phyloP scores from a whole-genome alignment of 2,113 vertebrate species.

The Axis porcinus region DNA sequence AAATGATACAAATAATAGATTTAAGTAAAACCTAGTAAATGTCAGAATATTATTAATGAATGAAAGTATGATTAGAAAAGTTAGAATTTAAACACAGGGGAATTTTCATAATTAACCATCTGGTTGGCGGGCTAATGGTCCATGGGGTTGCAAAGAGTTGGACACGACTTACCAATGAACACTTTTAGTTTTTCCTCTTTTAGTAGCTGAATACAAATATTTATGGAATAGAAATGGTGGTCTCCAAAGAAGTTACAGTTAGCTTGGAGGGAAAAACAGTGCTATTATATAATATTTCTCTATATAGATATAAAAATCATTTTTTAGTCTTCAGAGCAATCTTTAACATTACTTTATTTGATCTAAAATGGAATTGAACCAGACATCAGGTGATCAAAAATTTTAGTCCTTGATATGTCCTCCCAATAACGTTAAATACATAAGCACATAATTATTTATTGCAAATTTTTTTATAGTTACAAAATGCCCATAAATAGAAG shows the following conservation, averaged over 20 bases:
- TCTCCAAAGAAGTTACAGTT: neutral
- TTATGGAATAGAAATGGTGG: neutral
- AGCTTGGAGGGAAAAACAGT: neutral
- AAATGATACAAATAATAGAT: neutral
- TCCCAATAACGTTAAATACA: neutral
- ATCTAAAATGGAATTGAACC: neutral
- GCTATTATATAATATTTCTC: neutral
- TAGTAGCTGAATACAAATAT: neutral
- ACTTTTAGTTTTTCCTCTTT: neutral
- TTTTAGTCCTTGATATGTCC: neutral
- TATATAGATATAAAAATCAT: neutral
- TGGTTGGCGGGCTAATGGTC: neutral
- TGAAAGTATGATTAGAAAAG: neutral
- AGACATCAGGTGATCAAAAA: neutral
- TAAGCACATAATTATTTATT: neutral
- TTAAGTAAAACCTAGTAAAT: neutral
- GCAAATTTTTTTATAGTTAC: neutral
- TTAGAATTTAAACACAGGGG: neutral
- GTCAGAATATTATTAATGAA: conserved; percentile 3
- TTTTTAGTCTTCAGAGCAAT: neutral
- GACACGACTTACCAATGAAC: neutral
- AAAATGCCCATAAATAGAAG: neutral
- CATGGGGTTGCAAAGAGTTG: neutral
- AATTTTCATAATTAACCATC: neutral
- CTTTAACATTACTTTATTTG: neutral